These are phyloP conservation scores for Pachymerium ferrugineum DNA, from an alignment of 2,888 invertebrate species.

Conservation along the genomic window DNA sequence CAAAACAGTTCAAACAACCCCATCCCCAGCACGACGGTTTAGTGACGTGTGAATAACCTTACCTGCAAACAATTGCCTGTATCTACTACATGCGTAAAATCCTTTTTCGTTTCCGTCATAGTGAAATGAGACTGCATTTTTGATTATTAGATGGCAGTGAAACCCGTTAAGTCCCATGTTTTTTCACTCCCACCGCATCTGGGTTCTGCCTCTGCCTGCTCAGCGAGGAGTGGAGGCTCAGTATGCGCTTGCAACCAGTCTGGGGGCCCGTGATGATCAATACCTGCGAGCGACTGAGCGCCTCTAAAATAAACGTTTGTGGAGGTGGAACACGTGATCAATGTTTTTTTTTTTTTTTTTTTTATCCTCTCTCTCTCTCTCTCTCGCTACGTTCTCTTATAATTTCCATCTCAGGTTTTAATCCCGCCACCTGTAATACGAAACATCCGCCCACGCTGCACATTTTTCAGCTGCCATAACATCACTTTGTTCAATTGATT, in stretches of 20 bases:
- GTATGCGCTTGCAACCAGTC: background rate
- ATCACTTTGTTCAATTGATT: background rate
- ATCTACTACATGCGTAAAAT: background rate
- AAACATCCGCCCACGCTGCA: background rate
- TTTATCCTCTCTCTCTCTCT: too few relatives aligned
- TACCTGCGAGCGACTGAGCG: constrained; percentile 7
- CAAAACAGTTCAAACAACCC: too few relatives aligned
- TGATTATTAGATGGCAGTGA: constrained; percentile 3
- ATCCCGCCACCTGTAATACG: background rate
- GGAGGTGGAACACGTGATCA: background rate
- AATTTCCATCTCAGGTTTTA: too few relatives aligned
- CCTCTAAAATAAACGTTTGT: background rate
- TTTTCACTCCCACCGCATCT: background rate
- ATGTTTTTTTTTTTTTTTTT: background rate
- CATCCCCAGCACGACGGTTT: too few relatives aligned
- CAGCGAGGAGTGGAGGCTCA: background rate
- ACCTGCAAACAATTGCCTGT: background rate
- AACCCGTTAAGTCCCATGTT: constrained; percentile 7
- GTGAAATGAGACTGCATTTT: background rate
- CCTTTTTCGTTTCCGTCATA: background rate
- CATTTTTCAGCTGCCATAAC: background rate
- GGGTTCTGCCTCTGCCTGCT: background rate
- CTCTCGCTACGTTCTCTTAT: too few relatives aligned
- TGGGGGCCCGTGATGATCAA: constrained; percentile 24
- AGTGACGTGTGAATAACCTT: background rate